Evolutionary conservation across 2,113 vertebrate genomes (phyloP), one percentile per base, ranked within the genome.

Genomic region (Dromiciops gliroides): DNA sequence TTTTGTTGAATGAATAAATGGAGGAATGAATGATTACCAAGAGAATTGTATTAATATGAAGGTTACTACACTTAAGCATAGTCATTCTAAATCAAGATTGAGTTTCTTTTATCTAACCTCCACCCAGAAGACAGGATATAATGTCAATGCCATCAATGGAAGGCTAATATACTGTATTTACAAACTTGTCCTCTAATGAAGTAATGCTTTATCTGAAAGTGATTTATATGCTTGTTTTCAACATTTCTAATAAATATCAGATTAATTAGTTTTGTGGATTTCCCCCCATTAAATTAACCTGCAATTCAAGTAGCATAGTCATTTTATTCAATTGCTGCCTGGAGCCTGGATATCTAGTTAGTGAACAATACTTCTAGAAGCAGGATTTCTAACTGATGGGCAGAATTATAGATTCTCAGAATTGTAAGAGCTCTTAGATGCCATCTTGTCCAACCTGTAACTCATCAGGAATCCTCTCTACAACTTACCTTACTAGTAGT

Each of bases 21-120:
- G 48, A 52, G 90, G 83, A 47, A 50, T 91, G n/a, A 75, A 90
- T 90, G 48, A 37, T 44, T 93, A 50, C 28, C 53, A 91, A 95
- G 60, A 44, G n/a, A 94, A 52, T 8, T 31, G 49, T 9, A 28
- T 83, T 92, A 90, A 93, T 51, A 94, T 31, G 37, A 95, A 94
- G 51, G 49, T 11, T 50, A 28, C 24, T 89, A 22, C 60, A 88
- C 51, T 48, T 75, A 92, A 94, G 60, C 48, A 49, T 44, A 60
- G 50, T 89, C 94, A 14, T 51, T 50, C 16, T 31, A 31, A 94
- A 90, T 94, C 49, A 91, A 67, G 19, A 48, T 23, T n/a, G 3
- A 50, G 50, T 91, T 95, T 90, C 48, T 94, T 92, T 37, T 31
- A 89, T 88, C 90, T 44, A 67, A 89, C 47, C 37, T 24, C 90